These are phyloP conservation scores for Drosophila tripunctata DNA, from an alignment of 2,888 invertebrate genomes.

Conservation along the genomic window DNA sequence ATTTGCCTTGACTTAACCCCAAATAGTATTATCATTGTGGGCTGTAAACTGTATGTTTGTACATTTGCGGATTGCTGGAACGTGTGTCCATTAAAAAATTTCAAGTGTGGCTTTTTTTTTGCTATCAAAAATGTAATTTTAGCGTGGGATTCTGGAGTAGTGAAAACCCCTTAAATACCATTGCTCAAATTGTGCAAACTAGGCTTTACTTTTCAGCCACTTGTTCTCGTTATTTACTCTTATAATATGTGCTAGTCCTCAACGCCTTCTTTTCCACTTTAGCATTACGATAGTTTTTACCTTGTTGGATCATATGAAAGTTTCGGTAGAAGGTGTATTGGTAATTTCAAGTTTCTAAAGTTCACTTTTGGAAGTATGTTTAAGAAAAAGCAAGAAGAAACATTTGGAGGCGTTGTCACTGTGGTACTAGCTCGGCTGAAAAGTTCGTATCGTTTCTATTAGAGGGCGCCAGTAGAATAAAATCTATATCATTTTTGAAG, in stretches of 20 bases:
- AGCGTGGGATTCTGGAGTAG: conserved; percentile 27
- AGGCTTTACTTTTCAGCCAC: neutral
- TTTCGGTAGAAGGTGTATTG: too few relatives aligned
- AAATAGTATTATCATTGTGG: conserved; percentile 49
- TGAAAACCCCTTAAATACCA: conserved; percentile 9
- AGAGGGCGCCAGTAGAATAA: too few relatives aligned
- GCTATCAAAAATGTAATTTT: conserved; percentile 34
- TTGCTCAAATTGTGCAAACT: conserved; percentile 10
- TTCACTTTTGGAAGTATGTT: too few relatives aligned
- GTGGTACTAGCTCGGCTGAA: too few relatives aligned
- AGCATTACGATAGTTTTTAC: too few relatives aligned
- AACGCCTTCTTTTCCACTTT: neutral
- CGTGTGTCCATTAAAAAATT: conserved; percentile 7
- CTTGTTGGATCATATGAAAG: too few relatives aligned
- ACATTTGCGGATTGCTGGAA: too few relatives aligned
- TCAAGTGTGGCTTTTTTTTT: conserved; percentile 13
- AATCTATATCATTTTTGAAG: too few relatives aligned
- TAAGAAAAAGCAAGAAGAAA: too few relatives aligned
- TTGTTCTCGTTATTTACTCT: neutral
- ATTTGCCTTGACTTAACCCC: conserved; percentile 50
- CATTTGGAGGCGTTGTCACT: too few relatives aligned
- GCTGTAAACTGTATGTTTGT: conserved; percentile 34
- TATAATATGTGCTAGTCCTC: neutral
- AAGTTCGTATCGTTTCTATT: too few relatives aligned
- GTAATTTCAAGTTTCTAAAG: too few relatives aligned